These are phyloP conservation scores for Scolopax mira DNA, from an alignment of 2,113 vertebrate species.

Conservation along the genomic window DNA sequence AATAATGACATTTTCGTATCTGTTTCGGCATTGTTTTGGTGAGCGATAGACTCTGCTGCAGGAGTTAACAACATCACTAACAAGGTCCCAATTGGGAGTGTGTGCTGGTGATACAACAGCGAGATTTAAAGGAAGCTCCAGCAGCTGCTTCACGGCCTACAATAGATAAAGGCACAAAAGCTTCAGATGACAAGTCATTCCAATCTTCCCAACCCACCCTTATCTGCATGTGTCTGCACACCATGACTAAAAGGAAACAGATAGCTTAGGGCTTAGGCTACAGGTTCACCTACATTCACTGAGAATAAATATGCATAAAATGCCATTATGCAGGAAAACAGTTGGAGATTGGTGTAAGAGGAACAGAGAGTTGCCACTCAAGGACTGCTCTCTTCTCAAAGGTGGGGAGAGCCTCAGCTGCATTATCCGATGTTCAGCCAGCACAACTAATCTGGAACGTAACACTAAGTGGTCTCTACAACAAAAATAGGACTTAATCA, in stretches of 20 bases:
- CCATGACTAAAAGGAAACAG: background rate
- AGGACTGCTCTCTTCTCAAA: background rate
- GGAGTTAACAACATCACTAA: conserved; percentile 93
- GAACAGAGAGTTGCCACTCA: background rate
- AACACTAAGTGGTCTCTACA: background rate
- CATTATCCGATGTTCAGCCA: background rate
- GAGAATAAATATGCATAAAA: background rate
- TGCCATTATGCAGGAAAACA: background rate
- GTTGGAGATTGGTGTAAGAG: background rate
- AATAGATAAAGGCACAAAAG: background rate
- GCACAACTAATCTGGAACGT: background rate
- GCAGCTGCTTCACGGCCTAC: conserved; percentile 90
- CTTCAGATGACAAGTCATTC: background rate
- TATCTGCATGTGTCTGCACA: background rate
- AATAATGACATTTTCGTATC: conserved; percentile 93
- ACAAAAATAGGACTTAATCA: background rate
- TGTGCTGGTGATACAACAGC: conserved; percentile 90
- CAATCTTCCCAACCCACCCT: background rate
- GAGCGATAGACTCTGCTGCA: conserved; percentile 94
- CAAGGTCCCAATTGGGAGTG: conserved; percentile 96
- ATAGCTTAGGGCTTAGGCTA: background rate
- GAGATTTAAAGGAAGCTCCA: conserved; percentile 91
- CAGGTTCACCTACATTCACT: background rate
- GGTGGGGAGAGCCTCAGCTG: background rate
- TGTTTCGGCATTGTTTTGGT: conserved; percentile 90